phyloP scores from a whole-genome alignment of 2,797 vertebrate genomes.

The Gallirallus australis region DNA sequence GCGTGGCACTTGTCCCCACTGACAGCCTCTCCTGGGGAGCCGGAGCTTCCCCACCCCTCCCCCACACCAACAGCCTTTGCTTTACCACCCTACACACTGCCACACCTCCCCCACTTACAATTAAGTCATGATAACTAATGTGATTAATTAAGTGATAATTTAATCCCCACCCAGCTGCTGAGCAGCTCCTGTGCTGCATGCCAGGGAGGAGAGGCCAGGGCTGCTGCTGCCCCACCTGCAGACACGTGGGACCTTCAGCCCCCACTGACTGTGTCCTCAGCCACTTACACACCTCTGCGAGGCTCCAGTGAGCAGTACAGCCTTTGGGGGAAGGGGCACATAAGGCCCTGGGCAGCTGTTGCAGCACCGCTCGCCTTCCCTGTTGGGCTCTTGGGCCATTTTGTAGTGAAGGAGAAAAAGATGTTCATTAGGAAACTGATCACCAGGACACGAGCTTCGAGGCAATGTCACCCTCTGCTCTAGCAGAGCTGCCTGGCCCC shows the following conservation, averaged over 20 bases:
- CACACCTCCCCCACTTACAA: neutral
- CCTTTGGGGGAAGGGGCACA: rapidly evolving
- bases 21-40: rapidly evolving
- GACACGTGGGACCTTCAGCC: rapidly evolving
- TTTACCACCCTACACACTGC: rapidly evolving
- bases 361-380: neutral
- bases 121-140: too few species aligned
- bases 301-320: rapidly evolving
- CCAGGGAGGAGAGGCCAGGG: rapidly evolving
- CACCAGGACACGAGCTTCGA: neutral
- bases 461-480: rapidly evolving
- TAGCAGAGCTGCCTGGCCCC: neutral
- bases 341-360: rapidly evolving
- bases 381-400: rapidly evolving
- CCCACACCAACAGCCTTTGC: rapidly evolving
- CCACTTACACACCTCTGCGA: rapidly evolving
- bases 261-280: rapidly evolving
- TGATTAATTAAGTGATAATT: too few species aligned
- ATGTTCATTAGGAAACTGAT: rapidly evolving
- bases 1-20: rapidly evolving
- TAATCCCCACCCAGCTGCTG: too few species aligned
- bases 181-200: too few species aligned
- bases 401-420: neutral
- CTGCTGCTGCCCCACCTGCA: neutral
- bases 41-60: neutral